Evolutionary conservation across 2,888 invertebrate genomes (phyloP).

Genomic region (Desoria tigrina): DNA sequence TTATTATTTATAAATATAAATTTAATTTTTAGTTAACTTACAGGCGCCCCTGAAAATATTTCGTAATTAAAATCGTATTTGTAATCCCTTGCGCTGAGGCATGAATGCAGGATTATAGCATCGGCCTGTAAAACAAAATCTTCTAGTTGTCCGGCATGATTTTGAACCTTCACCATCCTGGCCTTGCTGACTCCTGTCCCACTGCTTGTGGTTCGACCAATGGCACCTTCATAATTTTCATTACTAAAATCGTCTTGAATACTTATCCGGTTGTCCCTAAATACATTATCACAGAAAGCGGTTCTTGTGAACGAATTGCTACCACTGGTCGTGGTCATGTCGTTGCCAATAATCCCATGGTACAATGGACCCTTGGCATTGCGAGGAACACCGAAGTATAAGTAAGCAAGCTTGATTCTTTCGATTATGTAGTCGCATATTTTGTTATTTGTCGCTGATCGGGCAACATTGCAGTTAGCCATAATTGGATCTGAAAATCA

Average conservation of each 20-base stretch:
- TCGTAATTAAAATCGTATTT: conserved; percentile 55
- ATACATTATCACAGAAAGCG: neutral
- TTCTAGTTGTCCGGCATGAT: conserved; percentile 10
- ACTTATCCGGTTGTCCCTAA: neutral
- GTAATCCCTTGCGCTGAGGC: conserved; percentile 52
- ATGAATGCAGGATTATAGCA: conserved; percentile 26
- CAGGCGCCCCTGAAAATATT: conserved; percentile 54
- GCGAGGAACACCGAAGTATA: conserved; percentile 60
- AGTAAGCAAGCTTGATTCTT: conserved; percentile 58
- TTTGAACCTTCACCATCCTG: conserved; percentile 14
- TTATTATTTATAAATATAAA: neutral
- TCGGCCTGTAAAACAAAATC: neutral
- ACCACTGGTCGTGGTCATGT: no score
- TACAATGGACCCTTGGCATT: conserved; percentile 56
- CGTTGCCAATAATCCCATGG: conserved; percentile 46
- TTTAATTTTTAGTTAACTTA: conserved; percentile 31
- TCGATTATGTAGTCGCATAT: conserved; percentile 60
- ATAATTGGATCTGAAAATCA: conserved; percentile 59
- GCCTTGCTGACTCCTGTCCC: neutral
- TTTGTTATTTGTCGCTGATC: conserved; percentile 57
- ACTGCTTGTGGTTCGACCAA: conserved; percentile 23
- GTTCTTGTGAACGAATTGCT: no score
- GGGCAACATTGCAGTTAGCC: conserved; percentile 59
- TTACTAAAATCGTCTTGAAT: conserved; percentile 24
- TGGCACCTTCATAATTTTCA: conserved; percentile 25